A percentile compares a stretch with the other conserved stretches of the same genome.
Conservation (phyloP, 2,797 vertebrate species). For the Falco rusticolus region DNA sequence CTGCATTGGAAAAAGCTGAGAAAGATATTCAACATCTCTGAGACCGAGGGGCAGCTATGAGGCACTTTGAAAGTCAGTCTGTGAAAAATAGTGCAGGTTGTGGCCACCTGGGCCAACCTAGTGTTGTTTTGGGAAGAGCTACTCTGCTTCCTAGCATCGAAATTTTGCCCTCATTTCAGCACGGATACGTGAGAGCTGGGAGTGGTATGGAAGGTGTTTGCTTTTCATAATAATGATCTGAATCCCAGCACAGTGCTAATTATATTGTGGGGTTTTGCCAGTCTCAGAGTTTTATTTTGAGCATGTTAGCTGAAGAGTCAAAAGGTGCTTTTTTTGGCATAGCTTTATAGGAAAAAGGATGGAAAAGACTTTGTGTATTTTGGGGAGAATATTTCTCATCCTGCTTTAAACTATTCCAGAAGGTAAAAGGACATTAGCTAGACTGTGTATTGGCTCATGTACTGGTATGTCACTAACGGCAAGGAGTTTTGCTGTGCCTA, state of each 20-base stretch:
- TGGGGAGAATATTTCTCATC: conserved; percentile 33
- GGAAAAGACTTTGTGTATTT: conserved; percentile 21
- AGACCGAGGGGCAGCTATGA: background rate
- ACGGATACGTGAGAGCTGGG: background rate
- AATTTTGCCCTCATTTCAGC: background rate
- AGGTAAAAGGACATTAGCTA: conserved; percentile 16
- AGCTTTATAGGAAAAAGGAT: conserved; percentile 22
- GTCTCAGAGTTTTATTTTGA: conserved; percentile 11
- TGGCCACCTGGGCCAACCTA: conserved; percentile 37
- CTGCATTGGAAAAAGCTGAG: conserved; percentile 60
- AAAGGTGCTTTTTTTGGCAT: conserved; percentile 41
- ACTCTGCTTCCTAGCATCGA: background rate
- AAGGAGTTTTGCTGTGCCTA: background rate
- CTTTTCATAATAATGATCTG: background rate
- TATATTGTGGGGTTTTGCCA: background rate
- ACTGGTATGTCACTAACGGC: background rate
- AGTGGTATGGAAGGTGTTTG: conserved; percentile 24
- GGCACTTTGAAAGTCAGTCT: conserved; percentile 17
- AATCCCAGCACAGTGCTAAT: conserved; percentile 10
- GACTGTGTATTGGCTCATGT: background rate
- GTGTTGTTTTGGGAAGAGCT: conserved; percentile 5
- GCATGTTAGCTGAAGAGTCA: background rate
- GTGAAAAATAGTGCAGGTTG: conserved; percentile 6
- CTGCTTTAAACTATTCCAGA: conserved; percentile 45
- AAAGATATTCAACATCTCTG: conserved; percentile 46